A percentile compares a stretch with the other conserved stretches of the same genome.
Evolutionary conservation across 2,113 vertebrate species (phyloP).

Genomic region (Beaufortia kweichowensis): DNA sequence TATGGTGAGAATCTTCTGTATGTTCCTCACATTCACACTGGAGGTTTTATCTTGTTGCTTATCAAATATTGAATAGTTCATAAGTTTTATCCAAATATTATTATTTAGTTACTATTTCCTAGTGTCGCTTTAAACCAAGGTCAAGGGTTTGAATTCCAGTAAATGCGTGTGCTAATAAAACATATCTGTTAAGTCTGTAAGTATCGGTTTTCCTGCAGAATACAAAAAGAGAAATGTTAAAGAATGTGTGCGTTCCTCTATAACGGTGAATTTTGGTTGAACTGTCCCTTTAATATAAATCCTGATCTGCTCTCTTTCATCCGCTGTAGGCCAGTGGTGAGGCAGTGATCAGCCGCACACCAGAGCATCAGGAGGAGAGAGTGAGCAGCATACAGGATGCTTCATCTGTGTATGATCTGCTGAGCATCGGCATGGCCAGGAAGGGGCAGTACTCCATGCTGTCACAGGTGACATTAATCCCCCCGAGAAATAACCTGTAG

Average conservation of each 20-base stretch:
- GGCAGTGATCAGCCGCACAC: slow-evolving; percentile 90
- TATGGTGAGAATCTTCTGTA: slow-evolving; percentile 84
- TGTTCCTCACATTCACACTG: slow-evolving; percentile 37
- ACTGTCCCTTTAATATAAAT: background rate
- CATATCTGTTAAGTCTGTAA: too few species aligned
- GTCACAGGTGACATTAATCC: slow-evolving; percentile 81
- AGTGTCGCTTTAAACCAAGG: background rate
- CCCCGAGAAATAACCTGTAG: background rate
- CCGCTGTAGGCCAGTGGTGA: slow-evolving; percentile 84
- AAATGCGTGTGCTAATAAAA: too few species aligned
- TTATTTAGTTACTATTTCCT: too few species aligned
- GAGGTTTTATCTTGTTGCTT: background rate
- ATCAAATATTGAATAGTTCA: background rate
- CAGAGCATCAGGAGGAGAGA: slow-evolving; percentile 87
- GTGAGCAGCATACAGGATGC: slow-evolving; percentile 84
- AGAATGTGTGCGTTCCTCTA: background rate
- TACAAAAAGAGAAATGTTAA: background rate
- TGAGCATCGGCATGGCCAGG: slow-evolving; percentile 93
- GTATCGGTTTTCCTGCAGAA: background rate
- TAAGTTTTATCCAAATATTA: too few species aligned
- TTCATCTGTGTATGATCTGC: slow-evolving; percentile 90
- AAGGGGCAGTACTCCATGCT: slow-evolving; percentile 97
- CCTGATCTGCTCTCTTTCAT: slow-evolving; percentile 5
- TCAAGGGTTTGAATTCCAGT: too few species aligned
- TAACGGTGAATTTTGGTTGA: background rate